phyloP scores from a whole-genome alignment of 2,113 vertebrate species.

The Ovis canadensis region DNA sequence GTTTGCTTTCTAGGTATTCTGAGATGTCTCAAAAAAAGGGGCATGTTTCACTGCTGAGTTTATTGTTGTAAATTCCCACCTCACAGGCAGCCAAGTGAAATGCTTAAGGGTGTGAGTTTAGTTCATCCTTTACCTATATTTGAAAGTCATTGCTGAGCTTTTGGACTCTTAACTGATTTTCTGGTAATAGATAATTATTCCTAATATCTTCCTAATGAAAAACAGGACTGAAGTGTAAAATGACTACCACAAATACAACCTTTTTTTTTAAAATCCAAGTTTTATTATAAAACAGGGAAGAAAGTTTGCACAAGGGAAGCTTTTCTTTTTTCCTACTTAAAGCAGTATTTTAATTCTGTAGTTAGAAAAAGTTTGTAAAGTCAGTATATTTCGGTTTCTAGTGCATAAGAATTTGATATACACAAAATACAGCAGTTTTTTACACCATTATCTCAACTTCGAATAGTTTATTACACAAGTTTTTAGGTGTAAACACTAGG shows the following conservation, averaged over 20 bases:
- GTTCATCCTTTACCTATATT: neutral
- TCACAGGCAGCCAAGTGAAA: neutral
- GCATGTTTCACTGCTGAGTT: neutral
- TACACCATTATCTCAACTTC: neutral
- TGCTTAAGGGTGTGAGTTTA: neutral
- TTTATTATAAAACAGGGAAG: neutral
- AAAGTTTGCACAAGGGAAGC: neutral
- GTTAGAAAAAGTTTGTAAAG: neutral
- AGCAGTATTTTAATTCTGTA: neutral
- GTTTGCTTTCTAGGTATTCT: neutral
- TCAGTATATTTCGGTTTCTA: neutral
- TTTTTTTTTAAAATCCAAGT: neutral
- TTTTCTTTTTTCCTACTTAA: neutral
- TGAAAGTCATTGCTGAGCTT: neutral
- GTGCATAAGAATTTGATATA: neutral
- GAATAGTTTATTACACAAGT: neutral
- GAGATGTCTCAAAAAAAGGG: neutral
- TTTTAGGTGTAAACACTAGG: neutral
- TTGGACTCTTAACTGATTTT: neutral
- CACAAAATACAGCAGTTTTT: neutral
- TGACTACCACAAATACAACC: neutral
- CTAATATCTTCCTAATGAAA: neutral
- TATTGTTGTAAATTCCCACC: neutral
- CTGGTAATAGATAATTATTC: neutral
- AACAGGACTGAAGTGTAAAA: neutral